Evolutionary conservation across 1,140 invertebrate genomes (phyloP), one percentile per base, ranked within the genome.

Genomic region (Dendrolimus punctatus): DNA sequence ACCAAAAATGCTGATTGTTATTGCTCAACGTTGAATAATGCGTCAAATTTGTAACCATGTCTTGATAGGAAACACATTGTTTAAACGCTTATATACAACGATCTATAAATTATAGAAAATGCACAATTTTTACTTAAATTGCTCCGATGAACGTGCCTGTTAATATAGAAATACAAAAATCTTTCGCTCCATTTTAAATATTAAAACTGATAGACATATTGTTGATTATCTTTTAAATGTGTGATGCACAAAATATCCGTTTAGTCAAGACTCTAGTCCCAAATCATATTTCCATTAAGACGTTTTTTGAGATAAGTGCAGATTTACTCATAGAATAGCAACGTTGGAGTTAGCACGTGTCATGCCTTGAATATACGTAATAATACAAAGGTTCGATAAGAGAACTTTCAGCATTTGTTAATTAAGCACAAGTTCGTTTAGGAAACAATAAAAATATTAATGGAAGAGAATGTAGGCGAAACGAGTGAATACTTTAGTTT

Each of bases 181-280:
- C 60, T 5, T 48, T 47, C 40, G 23, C 23, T 8, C 43, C 23
- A 45, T 45, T 45, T 45, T 45, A 45, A 9, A 45, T 42, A 8
- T 40, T 54, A 52, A 62, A 51, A 63, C 47, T 44, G 43, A 23
- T 43, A n/a, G 43, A 53, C 40, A 54, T 39, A 42, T 56, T 50
- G 39, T 38, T 51, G 51, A 40, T 53, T 64, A 53, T 49, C 51
- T 62, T 41, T 51, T 52, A 51, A 60, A 62, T 40, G 49, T 44
- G 54, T 64, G 49, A 66, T 66, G 67, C 75, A 73, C 70, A 76
- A 71, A 68, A 77, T 73, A 71, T 71, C 66, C 62, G 60, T 63
- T 69, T 85, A 85, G 81, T 85, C 81, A 85, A 69, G 76, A 70
- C 63, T 85, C 81, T 85, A 85, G 81, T 85, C 81, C 68, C 75